Evolutionary conservation across 2,113 vertebrate genomes (phyloP).

Genomic region (Psephotus haematonotus): DNA sequence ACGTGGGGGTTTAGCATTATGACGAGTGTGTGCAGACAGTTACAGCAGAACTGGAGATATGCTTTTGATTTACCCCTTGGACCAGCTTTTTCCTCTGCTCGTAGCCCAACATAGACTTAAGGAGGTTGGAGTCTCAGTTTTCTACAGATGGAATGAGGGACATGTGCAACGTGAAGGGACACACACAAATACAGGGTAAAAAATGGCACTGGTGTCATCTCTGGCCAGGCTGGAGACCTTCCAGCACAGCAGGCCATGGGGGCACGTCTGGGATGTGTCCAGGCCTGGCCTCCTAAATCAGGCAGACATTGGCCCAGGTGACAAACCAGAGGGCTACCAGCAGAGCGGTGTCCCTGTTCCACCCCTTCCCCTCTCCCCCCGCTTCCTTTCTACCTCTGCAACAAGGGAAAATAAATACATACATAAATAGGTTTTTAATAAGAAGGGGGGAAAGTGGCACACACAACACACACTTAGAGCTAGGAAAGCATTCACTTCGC

Average conservation of each 20-base stretch:
- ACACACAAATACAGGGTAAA: not conserved
- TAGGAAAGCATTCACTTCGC: not conserved
- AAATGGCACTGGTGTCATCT: not conserved
- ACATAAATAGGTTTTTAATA: not conserved
- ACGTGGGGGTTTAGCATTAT: not conserved
- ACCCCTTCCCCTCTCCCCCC: not conserved
- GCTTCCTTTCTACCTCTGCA: not conserved
- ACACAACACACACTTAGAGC: not conserved
- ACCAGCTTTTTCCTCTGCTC: not conserved
- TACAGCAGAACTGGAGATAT: not conserved
- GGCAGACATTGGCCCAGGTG: not conserved
- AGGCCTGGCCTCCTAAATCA: not conserved
- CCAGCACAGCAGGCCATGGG: fast-evolving
- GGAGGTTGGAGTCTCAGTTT: not conserved
- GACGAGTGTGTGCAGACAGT: not conserved
- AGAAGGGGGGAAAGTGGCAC: not conserved
- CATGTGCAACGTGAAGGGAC: not conserved
- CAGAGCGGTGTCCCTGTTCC: not conserved
- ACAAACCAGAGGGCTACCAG: not conserved
- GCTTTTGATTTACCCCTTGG: fast-evolving
- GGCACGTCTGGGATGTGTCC: fast-evolving
- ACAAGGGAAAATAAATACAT: not conserved
- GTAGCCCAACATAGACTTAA: not conserved
- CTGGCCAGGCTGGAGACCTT: not conserved
- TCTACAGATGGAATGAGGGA: not conserved